These are phyloP conservation scores for Diarsia rubi DNA, from an alignment of 2,888 invertebrate genomes.

Conservation along the genomic window DNA sequence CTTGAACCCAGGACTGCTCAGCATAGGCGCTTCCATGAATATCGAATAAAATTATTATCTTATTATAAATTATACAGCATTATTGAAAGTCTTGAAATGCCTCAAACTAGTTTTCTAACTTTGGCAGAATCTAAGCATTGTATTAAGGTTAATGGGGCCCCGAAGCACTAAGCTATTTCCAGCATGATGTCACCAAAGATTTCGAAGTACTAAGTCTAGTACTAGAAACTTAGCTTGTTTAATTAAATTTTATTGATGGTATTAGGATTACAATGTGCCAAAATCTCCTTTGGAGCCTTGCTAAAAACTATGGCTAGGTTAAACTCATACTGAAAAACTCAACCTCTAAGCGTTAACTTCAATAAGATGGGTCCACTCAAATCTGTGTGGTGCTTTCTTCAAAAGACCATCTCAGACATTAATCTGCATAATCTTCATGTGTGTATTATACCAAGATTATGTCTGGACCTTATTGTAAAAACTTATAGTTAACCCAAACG, in stretches of 20 bases:
- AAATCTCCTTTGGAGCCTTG: background rate
- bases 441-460: no score
- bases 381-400: no score
- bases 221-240: background rate
- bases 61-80: conserved; percentile 11
- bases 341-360: no score
- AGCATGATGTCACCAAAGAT: conserved; percentile 34
- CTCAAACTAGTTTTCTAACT: conserved; percentile 34
- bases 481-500: no score
- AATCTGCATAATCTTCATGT: no score
- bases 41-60: conserved; percentile 15
- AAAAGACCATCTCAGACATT: no score
- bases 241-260: background rate
- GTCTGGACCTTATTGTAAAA: no score
- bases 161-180: conserved; percentile 14
- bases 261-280: background rate
- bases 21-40: background rate
- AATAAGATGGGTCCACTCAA: no score
- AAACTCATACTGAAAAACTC: no score
- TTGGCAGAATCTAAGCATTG: conserved; percentile 20
- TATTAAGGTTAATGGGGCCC: conserved; percentile 36
- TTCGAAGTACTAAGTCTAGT: background rate
- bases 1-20: background rate
- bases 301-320: no score
- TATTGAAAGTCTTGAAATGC: conserved; percentile 25